Conservation (phyloP, 2,888 invertebrate species). For the Boloria selene region DNA sequence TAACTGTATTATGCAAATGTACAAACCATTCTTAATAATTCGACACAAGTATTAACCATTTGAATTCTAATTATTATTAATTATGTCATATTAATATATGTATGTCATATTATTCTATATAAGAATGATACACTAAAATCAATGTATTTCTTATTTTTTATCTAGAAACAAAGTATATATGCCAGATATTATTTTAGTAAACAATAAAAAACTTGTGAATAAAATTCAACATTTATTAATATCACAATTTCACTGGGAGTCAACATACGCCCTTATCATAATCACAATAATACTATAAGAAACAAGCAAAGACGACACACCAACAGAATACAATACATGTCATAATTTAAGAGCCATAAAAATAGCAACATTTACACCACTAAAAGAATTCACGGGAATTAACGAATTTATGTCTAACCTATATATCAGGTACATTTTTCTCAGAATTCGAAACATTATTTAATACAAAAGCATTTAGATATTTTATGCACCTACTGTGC, state of each 20-base stretch:
- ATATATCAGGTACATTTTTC: constrained; percentile 71
- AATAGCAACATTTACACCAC: constrained; percentile 48
- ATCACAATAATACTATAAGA: constrained; percentile 50
- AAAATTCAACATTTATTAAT: constrained; percentile 75
- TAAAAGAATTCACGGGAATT: constrained; percentile 55
- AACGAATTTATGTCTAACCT: constrained; percentile 53
- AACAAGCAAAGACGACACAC: constrained; percentile 40
- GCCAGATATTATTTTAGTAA: constrained; percentile 23
- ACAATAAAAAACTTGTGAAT: constrained; percentile 44
- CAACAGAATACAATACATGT: constrained; percentile 37
- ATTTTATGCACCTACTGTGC: constrained; percentile 44
- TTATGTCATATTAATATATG: neutral
- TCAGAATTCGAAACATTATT: constrained; percentile 48
- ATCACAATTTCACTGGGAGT: constrained; percentile 79
- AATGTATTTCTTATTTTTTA: too few relatives aligned
- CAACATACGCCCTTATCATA: constrained; percentile 55
- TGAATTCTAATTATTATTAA: constrained; percentile 9
- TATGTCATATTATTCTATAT: neutral
- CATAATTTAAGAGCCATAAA: constrained; percentile 46
- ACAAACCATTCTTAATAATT: constrained; percentile 24
- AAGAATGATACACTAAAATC: neutral
- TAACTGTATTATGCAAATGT: constrained; percentile 36
- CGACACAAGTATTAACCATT: constrained; percentile 12
- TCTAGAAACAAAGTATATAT: neutral
- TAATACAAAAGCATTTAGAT: constrained; percentile 51